These are phyloP conservation scores for Motacilla tschutschensis DNA, from an alignment of 2,113 vertebrate genomes.

Conservation along the genomic window DNA sequence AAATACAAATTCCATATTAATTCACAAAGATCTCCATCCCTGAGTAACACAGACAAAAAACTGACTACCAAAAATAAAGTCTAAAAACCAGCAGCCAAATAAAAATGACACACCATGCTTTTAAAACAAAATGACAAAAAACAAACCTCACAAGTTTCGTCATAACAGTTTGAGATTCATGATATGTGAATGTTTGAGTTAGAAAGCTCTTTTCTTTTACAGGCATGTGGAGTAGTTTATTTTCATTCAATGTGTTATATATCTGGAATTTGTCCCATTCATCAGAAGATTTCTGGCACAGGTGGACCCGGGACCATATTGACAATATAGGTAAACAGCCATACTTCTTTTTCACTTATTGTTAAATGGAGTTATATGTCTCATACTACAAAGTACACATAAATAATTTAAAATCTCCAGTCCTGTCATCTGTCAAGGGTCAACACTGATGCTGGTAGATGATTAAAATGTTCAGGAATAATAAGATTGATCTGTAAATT, in stretches of 20 bases:
- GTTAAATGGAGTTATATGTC: background rate
- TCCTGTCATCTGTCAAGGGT: background rate
- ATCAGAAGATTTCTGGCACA: slow-evolving; percentile 78
- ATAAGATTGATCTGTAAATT: background rate
- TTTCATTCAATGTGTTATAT: slow-evolving; percentile 78
- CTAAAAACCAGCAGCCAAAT: background rate
- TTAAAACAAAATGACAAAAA: background rate
- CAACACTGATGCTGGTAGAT: background rate
- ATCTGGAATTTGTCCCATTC: slow-evolving; percentile 72
- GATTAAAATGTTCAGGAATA: background rate
- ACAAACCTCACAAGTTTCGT: background rate
- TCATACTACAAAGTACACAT: background rate
- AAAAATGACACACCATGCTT: background rate
- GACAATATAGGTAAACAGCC: slow-evolving; percentile 67
- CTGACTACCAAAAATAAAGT: background rate
- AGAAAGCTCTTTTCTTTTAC: background rate
- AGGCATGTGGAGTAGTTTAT: slow-evolving; percentile 82
- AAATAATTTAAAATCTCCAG: background rate
- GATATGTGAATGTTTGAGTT: background rate
- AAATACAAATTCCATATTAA: background rate
- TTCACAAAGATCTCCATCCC: background rate
- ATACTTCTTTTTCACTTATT: background rate
- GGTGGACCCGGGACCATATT: slow-evolving; percentile 69
- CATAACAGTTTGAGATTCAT: background rate
- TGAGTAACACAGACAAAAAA: background rate